Conservation (phyloP, 2,888 invertebrate genomes). For the Anthophora plumipes region DNA sequence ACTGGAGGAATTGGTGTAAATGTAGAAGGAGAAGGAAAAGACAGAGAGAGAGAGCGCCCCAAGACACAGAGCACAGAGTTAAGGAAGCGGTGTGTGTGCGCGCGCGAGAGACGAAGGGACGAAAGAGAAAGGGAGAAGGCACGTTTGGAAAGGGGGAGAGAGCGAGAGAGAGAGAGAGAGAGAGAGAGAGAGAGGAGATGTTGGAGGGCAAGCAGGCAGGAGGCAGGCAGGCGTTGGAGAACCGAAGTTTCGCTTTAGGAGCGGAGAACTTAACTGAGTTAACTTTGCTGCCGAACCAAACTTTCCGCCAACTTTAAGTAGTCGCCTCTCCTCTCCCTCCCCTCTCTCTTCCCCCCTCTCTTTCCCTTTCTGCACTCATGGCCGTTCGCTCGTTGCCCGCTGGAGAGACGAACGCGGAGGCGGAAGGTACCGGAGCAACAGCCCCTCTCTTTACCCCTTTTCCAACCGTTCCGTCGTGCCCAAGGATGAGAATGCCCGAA, state of each 20-base stretch:
- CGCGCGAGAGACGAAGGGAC: conserved; percentile 1
- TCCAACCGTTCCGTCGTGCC: conserved; percentile 52
- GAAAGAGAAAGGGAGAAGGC: conserved; percentile 41
- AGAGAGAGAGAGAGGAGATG: conserved; percentile 26
- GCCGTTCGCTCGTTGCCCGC: conserved; percentile 64
- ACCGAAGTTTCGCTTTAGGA: conserved; percentile 82
- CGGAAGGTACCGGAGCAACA: conserved; percentile 68
- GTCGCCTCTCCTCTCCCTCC: conserved; percentile 75
- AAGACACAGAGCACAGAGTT: neutral
- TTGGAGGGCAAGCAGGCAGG: conserved; percentile 55
- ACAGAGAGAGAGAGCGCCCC: too few relatives aligned
- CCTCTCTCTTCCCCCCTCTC: conserved; percentile 35
- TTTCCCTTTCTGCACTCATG: conserved; percentile 50
- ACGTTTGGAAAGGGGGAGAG: too few relatives aligned
- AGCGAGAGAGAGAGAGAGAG: conserved; percentile 24
- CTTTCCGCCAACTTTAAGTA: conserved; percentile 84
- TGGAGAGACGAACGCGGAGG: conserved; percentile 53
- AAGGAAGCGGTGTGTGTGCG: too few relatives aligned
- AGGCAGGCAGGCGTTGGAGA: conserved; percentile 73
- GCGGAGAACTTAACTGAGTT: conserved; percentile 84
- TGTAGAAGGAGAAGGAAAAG: neutral
- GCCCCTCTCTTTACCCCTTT: conserved; percentile 58
- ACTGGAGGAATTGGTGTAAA: conserved; percentile 29
- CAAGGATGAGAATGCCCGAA: conserved; percentile 69
- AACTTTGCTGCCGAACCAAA: conserved; percentile 84